Base-by-base conservation (phyloP, 2,113 vertebrate genomes). In the Lynx canadensis region DNA sequence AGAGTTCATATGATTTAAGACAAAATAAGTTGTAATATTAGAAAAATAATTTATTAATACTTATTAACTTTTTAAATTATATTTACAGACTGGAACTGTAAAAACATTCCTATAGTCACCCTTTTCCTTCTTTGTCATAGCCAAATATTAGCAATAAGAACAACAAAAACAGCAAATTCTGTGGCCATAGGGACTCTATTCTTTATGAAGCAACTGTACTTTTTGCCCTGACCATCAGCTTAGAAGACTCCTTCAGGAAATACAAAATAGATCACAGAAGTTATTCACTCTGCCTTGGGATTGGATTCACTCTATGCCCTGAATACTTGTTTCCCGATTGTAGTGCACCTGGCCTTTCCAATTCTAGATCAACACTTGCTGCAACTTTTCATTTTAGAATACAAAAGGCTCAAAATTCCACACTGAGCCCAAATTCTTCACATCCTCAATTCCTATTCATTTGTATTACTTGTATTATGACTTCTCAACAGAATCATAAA, bases 351-450 rank as follows among this genome's bases (percentile, higher is more conserved):
- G 74, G 73, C 45, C 65, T 96, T 96, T 86, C n/a, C 31, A 19
- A 90, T 92, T 68, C 66, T 73, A 83, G 73, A 90, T 73, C 80
- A 98, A 91, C 65, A 57, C 84, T 94, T 82, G 57, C 48, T 96
- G 33, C 63, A 68, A 45, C 74, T 92, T 94, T 88, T n/a, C 33
- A 94, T 87, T 82, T 60, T 66, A 93, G 41, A 87, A 91, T 52
- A 90, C 7, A 45, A 85, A 27, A 89, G 84, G 12, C n/a, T 93
- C 41, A 94, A 68, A 73, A 91, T 29, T 55, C 60, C 31, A 69
- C 5, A 45, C 12, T 65, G 38, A 94, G 31, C 45, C 29, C 31
- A 73, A 18, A 63, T 87, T 87, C 45, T 91, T 90, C 65, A 78
- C n/a, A 79, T 29, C 8, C 21, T n/a, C 55, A 31, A 84, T 52